Evolutionary conservation across 2,888 invertebrate species (phyloP).

Genomic region (Hyalella azteca): DNA sequence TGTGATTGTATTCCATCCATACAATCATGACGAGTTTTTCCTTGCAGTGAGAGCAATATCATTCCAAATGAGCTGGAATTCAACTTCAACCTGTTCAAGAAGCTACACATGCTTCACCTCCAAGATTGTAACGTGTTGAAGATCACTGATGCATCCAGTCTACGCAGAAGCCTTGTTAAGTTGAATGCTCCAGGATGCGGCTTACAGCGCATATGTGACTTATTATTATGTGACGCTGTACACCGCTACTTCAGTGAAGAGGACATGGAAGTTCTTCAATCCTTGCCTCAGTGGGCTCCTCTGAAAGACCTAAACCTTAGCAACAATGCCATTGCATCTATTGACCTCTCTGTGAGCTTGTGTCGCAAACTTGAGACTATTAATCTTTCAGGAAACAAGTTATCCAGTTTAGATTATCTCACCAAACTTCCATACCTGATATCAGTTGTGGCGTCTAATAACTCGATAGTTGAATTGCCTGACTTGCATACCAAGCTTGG

Average conservation of each 20-base stretch:
- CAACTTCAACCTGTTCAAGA: constrained; percentile 82
- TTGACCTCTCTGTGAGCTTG: constrained; percentile 81
- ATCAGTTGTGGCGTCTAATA: constrained; percentile 79
- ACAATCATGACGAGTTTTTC: constrained; percentile 37
- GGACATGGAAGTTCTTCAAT: constrained; percentile 62
- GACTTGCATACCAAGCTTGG: constrained; percentile 85
- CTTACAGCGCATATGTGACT: constrained; percentile 48
- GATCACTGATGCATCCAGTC: constrained; percentile 71
- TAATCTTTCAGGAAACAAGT: constrained; percentile 78
- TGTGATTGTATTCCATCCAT: no score
- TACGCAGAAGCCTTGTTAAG: constrained; percentile 71
- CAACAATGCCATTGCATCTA: constrained; percentile 66
- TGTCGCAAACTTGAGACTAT: constrained; percentile 74
- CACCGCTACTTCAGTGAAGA: constrained; percentile 50
- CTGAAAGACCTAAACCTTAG: constrained; percentile 63
- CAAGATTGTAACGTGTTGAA: constrained; percentile 70
- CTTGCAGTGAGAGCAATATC: constrained; percentile 76
- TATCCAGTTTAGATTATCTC: constrained; percentile 76
- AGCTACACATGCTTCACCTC: constrained; percentile 72
- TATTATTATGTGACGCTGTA: constrained; percentile 54
- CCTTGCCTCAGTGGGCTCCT: constrained; percentile 62
- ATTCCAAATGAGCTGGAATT: constrained; percentile 79
- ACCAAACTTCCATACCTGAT: constrained; percentile 79
- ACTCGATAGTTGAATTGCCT: constrained; percentile 74
- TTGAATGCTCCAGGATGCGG: constrained; percentile 69